A percentile compares a stretch with the other conserved stretches of the same genome.
These are phyloP conservation scores for Hydropsyche betteni DNA, from an alignment of 2,888 invertebrate species.

Conservation along the genomic window DNA sequence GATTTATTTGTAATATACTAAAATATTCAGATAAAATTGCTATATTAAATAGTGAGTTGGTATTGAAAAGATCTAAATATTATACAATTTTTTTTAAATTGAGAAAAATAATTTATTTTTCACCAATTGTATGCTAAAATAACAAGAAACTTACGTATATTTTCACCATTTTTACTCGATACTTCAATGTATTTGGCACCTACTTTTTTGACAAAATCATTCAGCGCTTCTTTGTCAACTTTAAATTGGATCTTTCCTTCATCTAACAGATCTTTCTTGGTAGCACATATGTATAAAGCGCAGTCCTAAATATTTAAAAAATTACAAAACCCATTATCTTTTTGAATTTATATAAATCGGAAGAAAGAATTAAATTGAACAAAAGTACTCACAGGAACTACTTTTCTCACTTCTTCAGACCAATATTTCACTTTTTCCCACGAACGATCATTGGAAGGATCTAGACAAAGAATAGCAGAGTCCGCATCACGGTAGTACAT, in stretches of 20 bases:
- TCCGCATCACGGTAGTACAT: slow-evolving; percentile 24
- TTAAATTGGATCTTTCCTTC: background rate
- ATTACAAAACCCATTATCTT: background rate
- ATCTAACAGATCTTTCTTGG: slow-evolving; percentile 30
- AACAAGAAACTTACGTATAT: slow-evolving; percentile 9
- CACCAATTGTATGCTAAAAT: background rate
- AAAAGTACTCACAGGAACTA: background rate
- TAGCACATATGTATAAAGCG: slow-evolving; percentile 23
- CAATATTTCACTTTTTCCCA: slow-evolving; percentile 27
- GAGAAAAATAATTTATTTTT: no score
- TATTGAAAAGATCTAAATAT: no score
- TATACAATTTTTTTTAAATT: no score
- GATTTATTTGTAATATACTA: no score
- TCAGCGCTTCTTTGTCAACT: background rate
- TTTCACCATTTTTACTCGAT: slow-evolving; percentile 28
- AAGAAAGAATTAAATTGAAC: background rate
- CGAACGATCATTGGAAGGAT: background rate
- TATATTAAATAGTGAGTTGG: no score
- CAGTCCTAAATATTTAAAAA: slow-evolving; percentile 14
- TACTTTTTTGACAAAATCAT: background rate
- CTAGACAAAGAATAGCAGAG: slow-evolving; percentile 25
- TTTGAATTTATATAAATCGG: background rate
- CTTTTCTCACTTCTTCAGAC: slow-evolving; percentile 13
- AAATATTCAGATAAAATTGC: no score
- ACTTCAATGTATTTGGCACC: slow-evolving; percentile 10